Evolutionary conservation across 37 sponge, comb jelly and placozoan genomes (phyloP).

Genomic region (Haliclona indistincta): DNA sequence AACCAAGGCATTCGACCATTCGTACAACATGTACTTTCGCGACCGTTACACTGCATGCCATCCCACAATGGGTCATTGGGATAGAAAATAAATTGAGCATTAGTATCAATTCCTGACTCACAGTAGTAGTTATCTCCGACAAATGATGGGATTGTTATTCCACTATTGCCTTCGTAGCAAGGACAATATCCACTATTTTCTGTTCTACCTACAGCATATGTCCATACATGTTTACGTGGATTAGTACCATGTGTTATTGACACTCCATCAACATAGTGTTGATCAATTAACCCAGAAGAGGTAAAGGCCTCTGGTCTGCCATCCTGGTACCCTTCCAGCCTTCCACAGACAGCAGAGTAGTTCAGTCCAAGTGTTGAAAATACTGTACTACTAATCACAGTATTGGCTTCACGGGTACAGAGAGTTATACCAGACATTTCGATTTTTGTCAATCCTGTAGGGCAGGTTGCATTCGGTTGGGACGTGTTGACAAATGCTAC

Average conservation of each 20-base stretch:
- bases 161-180: neutral
- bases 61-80: conserved; percentile 27
- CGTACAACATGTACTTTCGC: neutral
- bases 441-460: too few species aligned
- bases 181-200: neutral
- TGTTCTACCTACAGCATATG: neutral
- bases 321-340: neutral
- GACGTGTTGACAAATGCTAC: too few species aligned
- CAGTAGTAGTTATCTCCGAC: conserved; percentile 40
- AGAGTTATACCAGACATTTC: too few species aligned
- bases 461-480: too few species aligned
- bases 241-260: neutral
- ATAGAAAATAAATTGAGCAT: neutral
- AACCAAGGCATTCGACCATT: conserved; percentile 25
- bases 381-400: too few species aligned
- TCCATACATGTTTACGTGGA: conserved; percentile 3
- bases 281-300: neutral
- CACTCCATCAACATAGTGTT: conserved; percentile 4
- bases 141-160: neutral
- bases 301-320: neutral
- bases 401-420: too few species aligned
- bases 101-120: neutral
- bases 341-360: neutral
- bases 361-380: neutral
- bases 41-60: conserved; percentile 8